phyloP scores from a whole-genome alignment of 2,113 vertebrate genomes.

The Zosterops lateralis region DNA sequence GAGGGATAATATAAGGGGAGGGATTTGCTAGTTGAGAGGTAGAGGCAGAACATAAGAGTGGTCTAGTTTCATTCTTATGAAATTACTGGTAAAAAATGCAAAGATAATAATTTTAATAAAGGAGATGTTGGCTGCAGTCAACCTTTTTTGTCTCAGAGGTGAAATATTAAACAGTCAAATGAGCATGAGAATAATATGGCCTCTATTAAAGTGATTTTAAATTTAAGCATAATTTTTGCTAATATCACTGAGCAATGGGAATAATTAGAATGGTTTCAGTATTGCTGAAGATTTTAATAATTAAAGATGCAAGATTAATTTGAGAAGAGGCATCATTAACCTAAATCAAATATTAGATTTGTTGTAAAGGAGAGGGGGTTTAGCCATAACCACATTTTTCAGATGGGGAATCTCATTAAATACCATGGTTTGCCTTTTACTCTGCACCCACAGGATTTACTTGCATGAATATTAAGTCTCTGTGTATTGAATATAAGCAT shows the following conservation, averaged over 20 bases:
- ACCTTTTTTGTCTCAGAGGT: slow-evolving; percentile 64
- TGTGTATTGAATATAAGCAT: slow-evolving; percentile 51
- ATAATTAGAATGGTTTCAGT: slow-evolving; percentile 73
- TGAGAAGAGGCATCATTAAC: slow-evolving; percentile 71
- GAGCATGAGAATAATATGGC: slow-evolving; percentile 55
- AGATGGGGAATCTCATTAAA: slow-evolving; percentile 59
- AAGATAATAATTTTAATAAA: slow-evolving; percentile 66
- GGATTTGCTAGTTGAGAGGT: slow-evolving; percentile 60
- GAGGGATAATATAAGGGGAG: slow-evolving; percentile 58
- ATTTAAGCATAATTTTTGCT: slow-evolving; percentile 74
- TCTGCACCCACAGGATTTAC: slow-evolving; percentile 55
- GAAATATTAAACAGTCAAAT: slow-evolving; percentile 68
- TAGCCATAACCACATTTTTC: slow-evolving; percentile 32
- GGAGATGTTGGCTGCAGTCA: slow-evolving; percentile 41
- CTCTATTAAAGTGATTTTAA: slow-evolving; percentile 71
- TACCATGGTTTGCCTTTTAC: slow-evolving; percentile 43
- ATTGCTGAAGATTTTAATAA: slow-evolving; percentile 73
- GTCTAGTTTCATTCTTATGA: slow-evolving; percentile 25
- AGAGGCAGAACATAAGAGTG: slow-evolving; percentile 23
- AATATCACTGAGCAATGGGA: slow-evolving; percentile 69
- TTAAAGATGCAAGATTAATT: slow-evolving; percentile 76
- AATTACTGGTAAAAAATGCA: slow-evolving; percentile 58
- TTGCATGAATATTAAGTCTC: slow-evolving; percentile 63
- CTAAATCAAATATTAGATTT: slow-evolving; percentile 75
- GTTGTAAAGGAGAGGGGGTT: slow-evolving; percentile 29